Conservation (phyloP, 2,113 vertebrate species). For the Sceloporus undulatus region DNA sequence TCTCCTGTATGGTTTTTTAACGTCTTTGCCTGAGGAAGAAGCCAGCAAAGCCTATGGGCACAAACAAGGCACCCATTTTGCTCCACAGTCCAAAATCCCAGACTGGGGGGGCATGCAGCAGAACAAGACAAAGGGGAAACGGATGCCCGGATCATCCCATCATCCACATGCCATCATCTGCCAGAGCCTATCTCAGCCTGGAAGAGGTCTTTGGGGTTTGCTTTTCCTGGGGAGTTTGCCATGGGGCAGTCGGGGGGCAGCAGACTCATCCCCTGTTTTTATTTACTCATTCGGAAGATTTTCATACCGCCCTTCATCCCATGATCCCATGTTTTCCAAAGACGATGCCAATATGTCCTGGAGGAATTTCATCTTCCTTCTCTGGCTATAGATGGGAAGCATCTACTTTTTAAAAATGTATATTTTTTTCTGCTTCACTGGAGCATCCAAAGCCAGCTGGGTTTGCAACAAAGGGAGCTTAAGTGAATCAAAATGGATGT, state of each 20-base stretch:
- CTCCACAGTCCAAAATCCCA: too few relatives aligned
- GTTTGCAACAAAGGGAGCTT: slow-evolving; percentile 30
- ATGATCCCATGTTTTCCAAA: slow-evolving; percentile 30
- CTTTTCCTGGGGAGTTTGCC: not conserved
- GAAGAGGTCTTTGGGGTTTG: not conserved
- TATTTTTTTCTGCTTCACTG: slow-evolving; percentile 29
- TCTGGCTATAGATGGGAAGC: slow-evolving; percentile 38
- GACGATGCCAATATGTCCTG: not conserved
- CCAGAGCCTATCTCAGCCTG: too few relatives aligned
- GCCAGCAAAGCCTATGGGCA: too few relatives aligned
- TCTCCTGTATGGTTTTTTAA: too few relatives aligned
- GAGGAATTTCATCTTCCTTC: slow-evolving; percentile 14
- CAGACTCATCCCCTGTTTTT: not conserved
- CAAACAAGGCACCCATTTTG: not conserved
- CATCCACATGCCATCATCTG: not conserved
- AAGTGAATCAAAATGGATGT: slow-evolving; percentile 62
- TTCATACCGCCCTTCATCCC: not conserved
- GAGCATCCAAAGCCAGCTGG: slow-evolving; percentile 42
- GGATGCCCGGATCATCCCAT: not conserved
- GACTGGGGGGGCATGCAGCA: not conserved
- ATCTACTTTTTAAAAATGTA: not conserved
- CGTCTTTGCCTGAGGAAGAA: too few relatives aligned
- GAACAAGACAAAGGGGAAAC: not conserved
- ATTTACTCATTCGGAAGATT: not conserved
- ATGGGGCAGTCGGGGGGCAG: slow-evolving; percentile 6